Conservation (phyloP, 2,797 vertebrate species). For the Phataginus tricuspis region DNA sequence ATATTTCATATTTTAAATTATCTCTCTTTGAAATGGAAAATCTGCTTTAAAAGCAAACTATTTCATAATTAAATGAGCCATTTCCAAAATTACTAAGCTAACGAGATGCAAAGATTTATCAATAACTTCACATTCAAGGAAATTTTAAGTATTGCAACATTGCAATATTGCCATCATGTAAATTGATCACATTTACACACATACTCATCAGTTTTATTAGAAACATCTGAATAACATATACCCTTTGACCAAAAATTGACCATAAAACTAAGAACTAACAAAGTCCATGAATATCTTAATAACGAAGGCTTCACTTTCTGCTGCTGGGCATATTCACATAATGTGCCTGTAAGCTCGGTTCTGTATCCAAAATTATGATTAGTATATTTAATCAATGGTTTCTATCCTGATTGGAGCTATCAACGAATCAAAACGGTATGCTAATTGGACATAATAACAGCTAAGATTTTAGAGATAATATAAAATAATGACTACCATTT, state of each 20-base stretch:
- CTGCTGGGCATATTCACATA: conserved; percentile 56
- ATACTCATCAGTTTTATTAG: not conserved
- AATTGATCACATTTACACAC: not conserved
- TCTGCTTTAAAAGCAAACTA: not conserved
- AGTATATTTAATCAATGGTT: conserved; percentile 76
- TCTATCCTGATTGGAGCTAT: conserved; percentile 48
- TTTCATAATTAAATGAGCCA: not conserved
- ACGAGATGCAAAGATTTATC: not conserved
- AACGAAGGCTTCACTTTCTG: conserved; percentile 60
- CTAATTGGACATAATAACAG: conserved; percentile 71
- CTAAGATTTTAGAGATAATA: conserved; percentile 66
- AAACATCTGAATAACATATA: not conserved
- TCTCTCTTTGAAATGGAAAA: not conserved
- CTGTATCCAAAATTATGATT: conserved; percentile 73
- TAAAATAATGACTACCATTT: conserved; percentile 69
- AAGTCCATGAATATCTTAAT: conserved; percentile 56
- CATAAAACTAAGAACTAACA: conserved; percentile 37
- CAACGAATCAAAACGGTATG: conserved; percentile 56
- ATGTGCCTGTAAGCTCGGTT: conserved; percentile 65
- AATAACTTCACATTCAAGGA: not conserved
- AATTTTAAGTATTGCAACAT: not conserved
- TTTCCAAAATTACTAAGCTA: conserved; percentile 13
- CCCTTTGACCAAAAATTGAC: conserved; percentile 57
- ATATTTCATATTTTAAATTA: not conserved
- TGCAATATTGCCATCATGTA: not conserved